Evolutionary conservation across 2,113 vertebrate species (phyloP).

Genomic region (Cygnus atratus): DNA sequence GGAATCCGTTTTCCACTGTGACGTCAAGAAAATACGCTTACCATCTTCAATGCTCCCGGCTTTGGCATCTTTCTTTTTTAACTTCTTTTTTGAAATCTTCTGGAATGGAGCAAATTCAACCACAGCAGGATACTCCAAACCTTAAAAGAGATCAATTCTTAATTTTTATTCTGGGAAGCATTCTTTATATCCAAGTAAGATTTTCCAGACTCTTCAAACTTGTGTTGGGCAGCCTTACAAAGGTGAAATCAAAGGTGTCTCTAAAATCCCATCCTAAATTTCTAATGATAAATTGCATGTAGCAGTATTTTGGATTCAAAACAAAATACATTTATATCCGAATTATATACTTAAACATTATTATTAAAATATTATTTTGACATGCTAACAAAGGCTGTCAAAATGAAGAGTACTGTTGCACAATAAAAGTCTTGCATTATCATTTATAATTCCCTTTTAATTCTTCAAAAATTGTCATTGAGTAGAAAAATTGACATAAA

Average conservation of each 20-base stretch:
- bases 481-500: not conserved
- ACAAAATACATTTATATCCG: not conserved
- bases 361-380: not conserved
- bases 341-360: not conserved
- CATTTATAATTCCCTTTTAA: not conserved
- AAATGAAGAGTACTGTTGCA: not conserved
- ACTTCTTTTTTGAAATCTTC: slow-evolving; percentile 96
- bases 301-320: not conserved
- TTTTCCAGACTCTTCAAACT: not conserved
- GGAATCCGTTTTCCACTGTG: not conserved
- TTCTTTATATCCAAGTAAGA: not conserved
- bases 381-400: not conserved
- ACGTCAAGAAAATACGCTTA: slow-evolving; percentile 56
- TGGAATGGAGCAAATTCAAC: slow-evolving; percentile 99
- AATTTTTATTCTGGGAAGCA: not conserved
- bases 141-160: slow-evolving; percentile 74
- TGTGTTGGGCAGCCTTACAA: not conserved
- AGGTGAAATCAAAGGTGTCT: not conserved
- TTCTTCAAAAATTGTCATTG: not conserved
- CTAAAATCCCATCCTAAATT: not conserved
- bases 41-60: slow-evolving; percentile 94
- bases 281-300: not conserved
- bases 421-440: not conserved
- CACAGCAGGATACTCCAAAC: slow-evolving; percentile 95
- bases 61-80: slow-evolving; percentile 96